Conservation (phyloP, 2,113 vertebrate species). For the Struthio camelus region DNA sequence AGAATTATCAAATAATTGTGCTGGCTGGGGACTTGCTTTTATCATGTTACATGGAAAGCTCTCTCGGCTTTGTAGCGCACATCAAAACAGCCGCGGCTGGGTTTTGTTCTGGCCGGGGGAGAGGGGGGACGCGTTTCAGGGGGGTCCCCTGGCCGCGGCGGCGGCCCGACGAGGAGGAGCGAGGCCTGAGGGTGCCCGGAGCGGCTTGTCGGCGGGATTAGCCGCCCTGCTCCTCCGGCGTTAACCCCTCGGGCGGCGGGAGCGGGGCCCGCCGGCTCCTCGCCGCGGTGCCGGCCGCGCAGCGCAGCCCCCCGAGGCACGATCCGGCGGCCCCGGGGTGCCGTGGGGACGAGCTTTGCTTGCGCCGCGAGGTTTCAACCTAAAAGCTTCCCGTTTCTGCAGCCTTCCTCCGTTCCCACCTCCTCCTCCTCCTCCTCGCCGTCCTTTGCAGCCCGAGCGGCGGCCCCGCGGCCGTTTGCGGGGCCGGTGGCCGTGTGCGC, state of each 20-base stretch:
- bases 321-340: no score
- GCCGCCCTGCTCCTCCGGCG: neutral
- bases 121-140: neutral
- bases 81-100: constrained; percentile 13
- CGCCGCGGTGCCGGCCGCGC: no score
- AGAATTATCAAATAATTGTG: constrained; percentile 74
- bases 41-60: constrained; percentile 59
- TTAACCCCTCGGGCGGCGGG: neutral
- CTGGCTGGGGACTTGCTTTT: constrained; percentile 72
- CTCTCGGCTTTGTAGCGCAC: constrained; percentile 48
- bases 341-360: no score
- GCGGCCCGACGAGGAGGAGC: neutral
- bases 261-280: no score
- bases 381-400: neutral
- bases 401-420: neutral
- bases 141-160: neutral
- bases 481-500: no score
- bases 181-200: neutral
- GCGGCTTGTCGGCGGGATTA: neutral
- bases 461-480: no score
- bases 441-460: no score
- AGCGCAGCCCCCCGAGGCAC: no score
- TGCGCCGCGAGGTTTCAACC: no score
- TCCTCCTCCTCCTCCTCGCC: no score
- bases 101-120: constrained; percentile 41